Evolutionary conservation across 2,113 vertebrate genomes (phyloP).

Genomic region (Petromus typicus): DNA sequence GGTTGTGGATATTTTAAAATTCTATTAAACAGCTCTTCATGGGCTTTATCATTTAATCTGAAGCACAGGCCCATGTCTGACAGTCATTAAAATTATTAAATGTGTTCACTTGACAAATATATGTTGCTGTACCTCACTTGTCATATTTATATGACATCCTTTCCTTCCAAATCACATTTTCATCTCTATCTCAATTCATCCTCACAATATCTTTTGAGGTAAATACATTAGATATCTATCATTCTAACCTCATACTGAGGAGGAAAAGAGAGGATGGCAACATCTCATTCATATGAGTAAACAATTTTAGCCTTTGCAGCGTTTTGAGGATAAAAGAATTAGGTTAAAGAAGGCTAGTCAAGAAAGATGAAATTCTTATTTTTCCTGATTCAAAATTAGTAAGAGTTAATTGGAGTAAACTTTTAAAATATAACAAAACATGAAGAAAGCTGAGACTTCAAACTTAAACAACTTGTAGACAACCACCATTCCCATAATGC

Average conservation of each 20-base stretch:
- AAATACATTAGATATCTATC: slow-evolving; percentile 17
- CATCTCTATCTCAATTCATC: slow-evolving; percentile 51
- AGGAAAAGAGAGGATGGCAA: not conserved
- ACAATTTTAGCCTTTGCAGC: slow-evolving; percentile 1
- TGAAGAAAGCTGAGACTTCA: slow-evolving; percentile 7
- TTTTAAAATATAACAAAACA: not conserved
- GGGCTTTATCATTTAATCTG: slow-evolving; percentile 4
- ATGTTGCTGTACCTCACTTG: not conserved
- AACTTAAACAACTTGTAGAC: not conserved
- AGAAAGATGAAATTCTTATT: not conserved
- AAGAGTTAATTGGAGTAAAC: not conserved
- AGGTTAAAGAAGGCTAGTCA: not conserved
- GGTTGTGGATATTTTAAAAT: not conserved
- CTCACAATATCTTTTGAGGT: not conserved
- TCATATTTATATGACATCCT: slow-evolving; percentile 49
- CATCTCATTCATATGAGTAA: not conserved
- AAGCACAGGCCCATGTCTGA: not conserved
- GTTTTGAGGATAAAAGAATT: slow-evolving; percentile 9
- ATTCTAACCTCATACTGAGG: not conserved
- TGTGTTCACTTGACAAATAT: slow-evolving; percentile 31
- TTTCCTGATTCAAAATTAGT: slow-evolving; percentile 42
- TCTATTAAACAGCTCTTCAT: not conserved
- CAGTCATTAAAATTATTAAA: slow-evolving; percentile 28
- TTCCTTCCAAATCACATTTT: slow-evolving; percentile 53
- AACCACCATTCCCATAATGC: not conserved